A percentile compares a stretch with the other conserved stretches of the same genome.
phyloP scores from a whole-genome alignment of 2,888 invertebrate genomes.

The Pterostichus niger region DNA sequence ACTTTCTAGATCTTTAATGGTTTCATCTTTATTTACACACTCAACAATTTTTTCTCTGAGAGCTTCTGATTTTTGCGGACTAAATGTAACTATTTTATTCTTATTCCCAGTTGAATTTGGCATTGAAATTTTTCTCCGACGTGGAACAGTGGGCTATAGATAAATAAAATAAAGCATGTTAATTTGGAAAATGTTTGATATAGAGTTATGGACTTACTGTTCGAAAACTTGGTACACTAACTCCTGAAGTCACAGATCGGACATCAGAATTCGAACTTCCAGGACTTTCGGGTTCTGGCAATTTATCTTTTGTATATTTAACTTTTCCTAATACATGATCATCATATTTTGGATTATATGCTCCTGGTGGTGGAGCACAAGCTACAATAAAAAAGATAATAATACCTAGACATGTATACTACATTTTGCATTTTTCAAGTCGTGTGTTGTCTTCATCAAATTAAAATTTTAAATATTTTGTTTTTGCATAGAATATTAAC shows the following conservation, averaged over 20 bases:
- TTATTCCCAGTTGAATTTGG: slow-evolving; percentile 58
- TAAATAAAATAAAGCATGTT: slow-evolving; percentile 55
- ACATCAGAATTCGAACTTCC: slow-evolving; percentile 71
- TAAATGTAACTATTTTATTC: slow-evolving; percentile 66
- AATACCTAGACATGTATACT: too few species aligned
- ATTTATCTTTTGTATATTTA: slow-evolving; percentile 75
- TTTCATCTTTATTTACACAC: slow-evolving; percentile 79
- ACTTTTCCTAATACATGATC: slow-evolving; percentile 74
- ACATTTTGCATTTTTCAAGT: too few species aligned
- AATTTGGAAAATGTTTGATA: neutral
- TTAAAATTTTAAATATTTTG: neutral
- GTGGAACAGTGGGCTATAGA: slow-evolving; percentile 72
- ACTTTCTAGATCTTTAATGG: slow-evolving; percentile 77
- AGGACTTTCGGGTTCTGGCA: slow-evolving; percentile 75
- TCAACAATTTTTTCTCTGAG: slow-evolving; percentile 79
- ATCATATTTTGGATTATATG: slow-evolving; percentile 78
- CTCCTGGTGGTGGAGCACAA: slow-evolving; percentile 78
- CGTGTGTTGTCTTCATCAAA: neutral
- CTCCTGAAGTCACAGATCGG: slow-evolving; percentile 70
- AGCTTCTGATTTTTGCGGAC: slow-evolving; percentile 73
- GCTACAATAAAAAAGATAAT: slow-evolving; percentile 72
- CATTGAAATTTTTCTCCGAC: slow-evolving; percentile 66
- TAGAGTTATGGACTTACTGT: slow-evolving; percentile 73
- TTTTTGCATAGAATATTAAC: too few species aligned
- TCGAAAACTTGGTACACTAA: slow-evolving; percentile 73